Evolutionary conservation across 2,888 invertebrate genomes (phyloP), one percentile per base, ranked within the genome.

Genomic region (Eristalinus aeneus): DNA sequence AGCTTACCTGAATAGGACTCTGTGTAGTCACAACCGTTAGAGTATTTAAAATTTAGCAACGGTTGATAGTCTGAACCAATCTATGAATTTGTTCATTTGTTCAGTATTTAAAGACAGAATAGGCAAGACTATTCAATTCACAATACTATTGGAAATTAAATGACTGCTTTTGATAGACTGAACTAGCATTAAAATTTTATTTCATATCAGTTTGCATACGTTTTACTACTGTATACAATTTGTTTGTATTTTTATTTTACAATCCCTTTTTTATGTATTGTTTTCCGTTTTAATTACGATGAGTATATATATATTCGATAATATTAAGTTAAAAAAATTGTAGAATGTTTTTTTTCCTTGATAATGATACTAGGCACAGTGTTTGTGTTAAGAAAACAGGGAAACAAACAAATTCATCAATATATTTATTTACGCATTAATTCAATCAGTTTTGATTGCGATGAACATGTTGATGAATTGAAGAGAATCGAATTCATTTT

Each of bases 151-250:
- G 46, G 46, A 16, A 46, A 46, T 16, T 9, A 46, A 46, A 46
- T 16, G 16, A 16, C 46, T 46, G 46, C 46, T 46, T 46, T 46
- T 46, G 46, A 46, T 46, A 46, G 46, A 46, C 46, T n/a, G n/a
- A 46, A 16, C 46, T 46, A 56, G 23, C 22, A 23, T 23, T 56
- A n/a, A 12, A 56, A 53, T 60, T 67, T 65, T 36, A 58, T 64
- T 65, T 72, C 46, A 71, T 72, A 78, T 65, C 71, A 56, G 71
- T 77, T 78, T 65, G 58, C 78, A 72, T 72, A 56, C 12, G 23
- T 56, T 69, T 71, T 34, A 69, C 27, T 53, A 61, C 12, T 32
- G 27, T 61, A 54, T 60, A 56, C 56, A 58, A 53, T 23, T 71
- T 78, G 23, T 6, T 60, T 65, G 8, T 34, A 64, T 71, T 34